A percentile compares a stretch with the other conserved stretches of the same genome.
Evolutionary conservation across 37 sponge, comb jelly and placozoan genomes (phyloP).

Genomic region (Tethya wilhelma): DNA sequence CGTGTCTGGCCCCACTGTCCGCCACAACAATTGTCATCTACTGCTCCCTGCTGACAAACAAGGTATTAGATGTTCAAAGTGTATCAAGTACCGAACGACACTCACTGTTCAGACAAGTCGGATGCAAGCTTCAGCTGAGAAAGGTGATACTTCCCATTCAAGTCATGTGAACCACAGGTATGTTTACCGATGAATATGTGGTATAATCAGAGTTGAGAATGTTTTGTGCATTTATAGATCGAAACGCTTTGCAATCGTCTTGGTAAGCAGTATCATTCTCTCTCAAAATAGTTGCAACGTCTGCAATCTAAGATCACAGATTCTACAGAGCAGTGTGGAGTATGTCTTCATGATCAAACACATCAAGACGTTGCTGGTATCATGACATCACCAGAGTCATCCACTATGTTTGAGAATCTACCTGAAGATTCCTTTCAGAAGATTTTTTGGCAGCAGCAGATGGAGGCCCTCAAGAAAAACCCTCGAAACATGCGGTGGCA

Average conservation of each 20-base stretch:
- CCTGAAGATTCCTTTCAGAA: slow-evolving; percentile 17
- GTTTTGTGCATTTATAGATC: background rate
- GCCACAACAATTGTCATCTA: background rate
- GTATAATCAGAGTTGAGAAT: too few relatives aligned
- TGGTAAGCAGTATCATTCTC: background rate
- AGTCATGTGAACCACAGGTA: background rate
- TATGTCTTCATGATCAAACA: slow-evolving; percentile 12
- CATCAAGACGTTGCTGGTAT: slow-evolving; percentile 19
- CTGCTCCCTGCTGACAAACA: background rate
- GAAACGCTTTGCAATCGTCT: background rate
- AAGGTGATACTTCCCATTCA: background rate
- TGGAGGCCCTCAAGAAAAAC: slow-evolving; percentile 25
- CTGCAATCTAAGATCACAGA: background rate
- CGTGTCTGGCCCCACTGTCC: background rate
- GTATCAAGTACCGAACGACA: background rate
- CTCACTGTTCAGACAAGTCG: background rate
- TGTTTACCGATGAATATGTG: too few relatives aligned
- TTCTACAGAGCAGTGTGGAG: background rate
- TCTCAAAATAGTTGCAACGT: background rate
- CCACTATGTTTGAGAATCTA: background rate
- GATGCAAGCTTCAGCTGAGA: background rate
- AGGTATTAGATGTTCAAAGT: background rate
- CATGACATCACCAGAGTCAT: slow-evolving; percentile 13
- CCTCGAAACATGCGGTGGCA: slow-evolving; percentile 45
- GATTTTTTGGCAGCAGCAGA: slow-evolving; percentile 52